These are phyloP conservation scores for Nezara viridula DNA, from an alignment of 2,888 invertebrate genomes.

Conservation along the genomic window DNA sequence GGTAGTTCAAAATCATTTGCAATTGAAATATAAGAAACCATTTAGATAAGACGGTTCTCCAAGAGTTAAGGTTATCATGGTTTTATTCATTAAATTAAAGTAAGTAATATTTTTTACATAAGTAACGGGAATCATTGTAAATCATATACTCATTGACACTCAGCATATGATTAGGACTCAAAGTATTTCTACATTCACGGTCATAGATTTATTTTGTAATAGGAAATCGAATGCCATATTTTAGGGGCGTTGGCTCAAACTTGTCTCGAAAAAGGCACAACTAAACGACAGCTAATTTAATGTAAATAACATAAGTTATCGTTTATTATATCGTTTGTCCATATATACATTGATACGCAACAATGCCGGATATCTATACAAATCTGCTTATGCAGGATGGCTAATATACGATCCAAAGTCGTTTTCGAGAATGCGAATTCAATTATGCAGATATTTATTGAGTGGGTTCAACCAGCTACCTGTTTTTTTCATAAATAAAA, in stretches of 20 bases:
- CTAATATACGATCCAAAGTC: background rate
- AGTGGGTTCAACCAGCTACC: background rate
- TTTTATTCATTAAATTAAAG: too few relatives aligned
- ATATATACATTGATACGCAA: background rate
- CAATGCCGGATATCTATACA: background rate
- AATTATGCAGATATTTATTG: background rate
- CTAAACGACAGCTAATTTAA: background rate
- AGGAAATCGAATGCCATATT: too few relatives aligned
- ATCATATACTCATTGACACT: too few relatives aligned
- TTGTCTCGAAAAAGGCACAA: background rate
- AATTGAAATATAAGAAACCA: too few relatives aligned
- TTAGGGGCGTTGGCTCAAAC: background rate
- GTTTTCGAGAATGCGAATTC: background rate
- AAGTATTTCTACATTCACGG: too few relatives aligned
- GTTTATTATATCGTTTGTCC: background rate
- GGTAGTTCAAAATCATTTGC: too few relatives aligned
- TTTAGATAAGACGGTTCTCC: too few relatives aligned
- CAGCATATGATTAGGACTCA: too few relatives aligned
- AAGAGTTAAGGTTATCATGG: too few relatives aligned
- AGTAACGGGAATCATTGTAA: too few relatives aligned
- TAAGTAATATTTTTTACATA: too few relatives aligned
- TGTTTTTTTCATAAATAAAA: background rate
- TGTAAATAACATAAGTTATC: background rate
- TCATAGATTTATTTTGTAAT: too few relatives aligned
- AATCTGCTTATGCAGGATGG: background rate